Evolutionary conservation across 2,113 vertebrate genomes (phyloP).

Genomic region (Orthochromis indermauri): DNA sequence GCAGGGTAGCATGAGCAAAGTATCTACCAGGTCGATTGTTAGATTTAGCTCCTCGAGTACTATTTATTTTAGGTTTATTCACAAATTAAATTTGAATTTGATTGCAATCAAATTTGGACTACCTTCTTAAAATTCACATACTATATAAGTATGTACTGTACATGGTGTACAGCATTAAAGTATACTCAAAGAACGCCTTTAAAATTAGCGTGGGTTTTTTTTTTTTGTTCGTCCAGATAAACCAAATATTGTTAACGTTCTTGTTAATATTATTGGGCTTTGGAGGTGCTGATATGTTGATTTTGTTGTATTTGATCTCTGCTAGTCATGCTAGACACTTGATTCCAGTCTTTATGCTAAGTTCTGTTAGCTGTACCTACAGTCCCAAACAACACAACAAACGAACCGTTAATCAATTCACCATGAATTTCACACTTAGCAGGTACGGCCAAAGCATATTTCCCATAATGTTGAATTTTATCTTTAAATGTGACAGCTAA

Average conservation of each 20-base stretch:
- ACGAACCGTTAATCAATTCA: background rate
- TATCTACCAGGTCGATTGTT: background rate
- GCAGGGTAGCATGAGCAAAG: background rate
- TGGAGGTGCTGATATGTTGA: background rate
- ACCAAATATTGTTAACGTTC: background rate
- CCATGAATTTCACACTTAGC: background rate
- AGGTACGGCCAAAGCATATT: background rate
- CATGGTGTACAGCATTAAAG: background rate
- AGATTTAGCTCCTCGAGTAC: background rate
- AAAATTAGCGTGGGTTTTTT: accelerated
- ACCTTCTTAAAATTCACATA: background rate
- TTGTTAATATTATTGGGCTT: background rate
- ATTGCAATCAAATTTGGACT: background rate
- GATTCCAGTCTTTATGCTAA: background rate
- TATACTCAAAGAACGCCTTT: background rate
- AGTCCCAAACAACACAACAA: background rate
- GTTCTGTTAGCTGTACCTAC: background rate
- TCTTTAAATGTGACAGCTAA: background rate
- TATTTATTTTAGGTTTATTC: background rate
- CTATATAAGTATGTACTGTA: background rate
- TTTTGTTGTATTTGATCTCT: background rate
- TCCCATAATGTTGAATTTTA: background rate
- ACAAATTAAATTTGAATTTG: background rate
- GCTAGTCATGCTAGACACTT: background rate
- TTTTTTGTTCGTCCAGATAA: background rate